Evolutionary conservation across 2,113 vertebrate genomes (phyloP).

Genomic region (Forbesichthys agassizii): DNA sequence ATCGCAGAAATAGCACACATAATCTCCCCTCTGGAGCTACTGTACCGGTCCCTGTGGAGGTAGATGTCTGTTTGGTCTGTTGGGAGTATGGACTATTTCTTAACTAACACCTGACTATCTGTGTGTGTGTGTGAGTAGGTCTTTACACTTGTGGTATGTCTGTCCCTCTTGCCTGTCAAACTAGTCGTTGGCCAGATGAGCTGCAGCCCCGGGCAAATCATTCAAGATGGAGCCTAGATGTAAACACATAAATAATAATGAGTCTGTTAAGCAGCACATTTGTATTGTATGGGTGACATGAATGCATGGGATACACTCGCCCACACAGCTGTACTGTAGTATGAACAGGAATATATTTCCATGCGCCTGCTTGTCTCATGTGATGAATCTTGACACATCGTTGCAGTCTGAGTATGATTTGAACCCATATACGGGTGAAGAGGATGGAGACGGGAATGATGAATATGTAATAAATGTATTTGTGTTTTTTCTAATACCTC

Average conservation of each 20-base stretch:
- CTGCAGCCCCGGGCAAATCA: background rate
- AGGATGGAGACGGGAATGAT: too few species aligned
- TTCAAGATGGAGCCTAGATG: constrained; percentile 9
- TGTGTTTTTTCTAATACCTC: too few species aligned
- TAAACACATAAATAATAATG: constrained; percentile 32
- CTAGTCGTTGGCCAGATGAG: background rate
- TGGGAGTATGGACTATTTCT: constrained; percentile 4
- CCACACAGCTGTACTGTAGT: too few species aligned
- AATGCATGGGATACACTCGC: too few species aligned
- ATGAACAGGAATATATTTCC: too few species aligned
- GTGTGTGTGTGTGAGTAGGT: background rate
- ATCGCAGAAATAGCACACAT: constrained; percentile 53
- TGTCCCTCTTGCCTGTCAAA: too few species aligned
- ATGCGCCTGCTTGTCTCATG: too few species aligned
- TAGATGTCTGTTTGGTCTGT: background rate
- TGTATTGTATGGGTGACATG: background rate
- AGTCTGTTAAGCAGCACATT: constrained; percentile 1
- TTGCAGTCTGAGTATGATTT: background rate
- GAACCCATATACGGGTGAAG: background rate
- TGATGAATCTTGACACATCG: background rate
- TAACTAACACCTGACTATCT: constrained; percentile 5
- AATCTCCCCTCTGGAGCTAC: constrained; percentile 24
- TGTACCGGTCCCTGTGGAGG: background rate
- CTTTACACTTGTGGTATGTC: too few species aligned
- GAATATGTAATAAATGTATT: too few species aligned